phyloP scores from a whole-genome alignment of 2,888 invertebrate species.

The Eupithecia abbreviata region DNA sequence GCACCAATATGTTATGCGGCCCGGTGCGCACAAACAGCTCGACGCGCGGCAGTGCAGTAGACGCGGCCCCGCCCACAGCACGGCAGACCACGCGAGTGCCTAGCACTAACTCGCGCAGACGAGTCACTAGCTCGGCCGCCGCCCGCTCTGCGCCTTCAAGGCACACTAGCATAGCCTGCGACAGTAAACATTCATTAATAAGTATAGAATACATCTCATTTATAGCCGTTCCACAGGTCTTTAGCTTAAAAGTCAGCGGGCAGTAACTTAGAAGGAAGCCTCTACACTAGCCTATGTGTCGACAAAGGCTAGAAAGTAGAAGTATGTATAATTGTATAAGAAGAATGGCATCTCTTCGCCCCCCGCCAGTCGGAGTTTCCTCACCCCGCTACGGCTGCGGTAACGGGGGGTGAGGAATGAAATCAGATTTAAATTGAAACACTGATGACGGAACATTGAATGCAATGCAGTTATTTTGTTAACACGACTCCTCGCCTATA shows the following conservation, averaged over 20 bases:
- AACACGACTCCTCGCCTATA: neutral
- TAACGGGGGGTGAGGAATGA: neutral
- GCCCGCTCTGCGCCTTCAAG: conserved; percentile 84
- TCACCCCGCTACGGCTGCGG: too few species aligned
- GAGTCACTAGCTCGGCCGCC: conserved; percentile 78
- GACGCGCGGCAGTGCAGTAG: conserved; percentile 76
- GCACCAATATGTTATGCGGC: conserved; percentile 85
- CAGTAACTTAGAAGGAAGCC: too few species aligned
- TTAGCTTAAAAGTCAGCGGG: too few species aligned
- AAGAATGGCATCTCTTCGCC: too few species aligned
- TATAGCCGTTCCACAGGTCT: too few species aligned
- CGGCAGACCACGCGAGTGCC: conserved; percentile 76
- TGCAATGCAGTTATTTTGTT: neutral
- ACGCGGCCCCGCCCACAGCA: conserved; percentile 55
- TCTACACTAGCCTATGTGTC: too few species aligned
- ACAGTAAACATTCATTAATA: neutral
- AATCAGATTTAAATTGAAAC: neutral
- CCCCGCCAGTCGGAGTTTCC: neutral
- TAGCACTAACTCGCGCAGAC: conserved; percentile 84
- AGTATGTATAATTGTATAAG: too few species aligned
- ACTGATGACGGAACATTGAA: too few species aligned
- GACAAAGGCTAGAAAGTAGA: too few species aligned
- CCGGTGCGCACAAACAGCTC: conserved; percentile 88
- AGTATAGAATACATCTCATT: neutral
- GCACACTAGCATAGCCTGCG: conserved; percentile 82